phyloP scores from a whole-genome alignment of 1,140 invertebrate species.

The Charaxes varanes region DNA sequence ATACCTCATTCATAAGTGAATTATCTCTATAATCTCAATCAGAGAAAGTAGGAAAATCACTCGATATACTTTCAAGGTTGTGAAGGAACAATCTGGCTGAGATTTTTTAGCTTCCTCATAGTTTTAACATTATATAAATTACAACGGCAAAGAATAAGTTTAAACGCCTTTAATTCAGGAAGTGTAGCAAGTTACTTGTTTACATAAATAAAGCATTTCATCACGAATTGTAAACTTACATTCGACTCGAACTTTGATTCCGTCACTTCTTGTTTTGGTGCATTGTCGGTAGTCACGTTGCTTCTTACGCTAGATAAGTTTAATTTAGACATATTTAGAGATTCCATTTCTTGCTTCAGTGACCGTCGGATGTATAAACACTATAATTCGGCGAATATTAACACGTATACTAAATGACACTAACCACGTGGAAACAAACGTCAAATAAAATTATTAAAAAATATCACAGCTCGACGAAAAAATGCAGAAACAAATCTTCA shows the following conservation, averaged over 20 bases:
- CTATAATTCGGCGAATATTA: conserved; percentile 27
- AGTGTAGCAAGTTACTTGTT: too few species aligned
- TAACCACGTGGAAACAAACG: conserved; percentile 67
- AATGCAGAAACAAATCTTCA: conserved; percentile 21
- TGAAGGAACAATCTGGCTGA: too few species aligned
- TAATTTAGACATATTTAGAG: conserved; percentile 59
- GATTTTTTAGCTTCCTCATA: too few species aligned
- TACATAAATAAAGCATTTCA: too few species aligned
- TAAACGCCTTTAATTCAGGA: too few species aligned
- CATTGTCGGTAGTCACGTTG: conserved; percentile 34
- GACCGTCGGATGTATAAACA: conserved; percentile 30
- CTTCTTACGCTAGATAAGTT: conserved; percentile 55
- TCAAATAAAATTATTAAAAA: conserved; percentile 40
- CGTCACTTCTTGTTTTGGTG: conserved; percentile 32
- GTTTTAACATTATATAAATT: too few species aligned
- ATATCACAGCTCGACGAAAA: conserved; percentile 24
- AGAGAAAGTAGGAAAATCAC: too few species aligned
- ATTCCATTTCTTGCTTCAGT: conserved; percentile 45
- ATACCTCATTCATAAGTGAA: too few species aligned
- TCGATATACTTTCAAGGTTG: too few species aligned
- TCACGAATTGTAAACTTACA: conserved; percentile 43
- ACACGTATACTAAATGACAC: conserved; percentile 63
- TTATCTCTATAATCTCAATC: too few species aligned
- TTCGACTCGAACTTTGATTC: conserved; percentile 43
- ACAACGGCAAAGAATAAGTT: too few species aligned